Percentiles rank a stretch among this genome's conserved stretches.
phyloP scores from a whole-genome alignment of 2,113 vertebrate genomes.

The Phaethon lepturus region DNA sequence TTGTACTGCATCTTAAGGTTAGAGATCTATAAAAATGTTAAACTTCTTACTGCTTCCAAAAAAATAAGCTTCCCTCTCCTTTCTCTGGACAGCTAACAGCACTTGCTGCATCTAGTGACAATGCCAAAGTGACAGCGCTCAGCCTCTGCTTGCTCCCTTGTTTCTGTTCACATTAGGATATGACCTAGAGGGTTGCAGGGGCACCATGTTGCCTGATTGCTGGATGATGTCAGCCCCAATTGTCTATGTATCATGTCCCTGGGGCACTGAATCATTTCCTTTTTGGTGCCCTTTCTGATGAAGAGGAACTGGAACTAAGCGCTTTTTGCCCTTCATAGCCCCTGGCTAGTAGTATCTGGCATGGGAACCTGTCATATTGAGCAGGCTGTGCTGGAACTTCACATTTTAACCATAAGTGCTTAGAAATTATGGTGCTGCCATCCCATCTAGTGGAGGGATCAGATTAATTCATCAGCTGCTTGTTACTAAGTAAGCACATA shows the following conservation, averaged over 20 bases:
- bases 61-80: not conserved
- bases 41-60: not conserved
- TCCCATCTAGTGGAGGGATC: constrained; percentile 67
- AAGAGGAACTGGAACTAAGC: not conserved
- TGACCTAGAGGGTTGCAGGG: not conserved
- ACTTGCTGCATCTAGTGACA: not conserved
- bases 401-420: not conserved
- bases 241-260: not conserved
- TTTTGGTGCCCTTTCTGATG: constrained; percentile 20
- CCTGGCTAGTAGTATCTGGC: not conserved
- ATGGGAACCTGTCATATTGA: not conserved
- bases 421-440: constrained; percentile 54
- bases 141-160: not conserved
- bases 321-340: constrained; percentile 1
- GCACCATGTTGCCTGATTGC: not conserved
- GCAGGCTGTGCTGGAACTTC: not conserved
- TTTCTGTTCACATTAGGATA: not conserved
- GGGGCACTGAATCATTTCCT: not conserved
- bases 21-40: not conserved
- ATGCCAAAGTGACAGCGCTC: not conserved
- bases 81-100: not conserved
- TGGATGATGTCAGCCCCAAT: constrained; percentile 19
- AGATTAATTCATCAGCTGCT: constrained; percentile 58
- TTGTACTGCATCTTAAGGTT: not conserved
- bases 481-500: constrained; percentile 14